These are phyloP conservation scores for Parus major DNA, from an alignment of 2,113 vertebrate species.

Conservation along the genomic window DNA sequence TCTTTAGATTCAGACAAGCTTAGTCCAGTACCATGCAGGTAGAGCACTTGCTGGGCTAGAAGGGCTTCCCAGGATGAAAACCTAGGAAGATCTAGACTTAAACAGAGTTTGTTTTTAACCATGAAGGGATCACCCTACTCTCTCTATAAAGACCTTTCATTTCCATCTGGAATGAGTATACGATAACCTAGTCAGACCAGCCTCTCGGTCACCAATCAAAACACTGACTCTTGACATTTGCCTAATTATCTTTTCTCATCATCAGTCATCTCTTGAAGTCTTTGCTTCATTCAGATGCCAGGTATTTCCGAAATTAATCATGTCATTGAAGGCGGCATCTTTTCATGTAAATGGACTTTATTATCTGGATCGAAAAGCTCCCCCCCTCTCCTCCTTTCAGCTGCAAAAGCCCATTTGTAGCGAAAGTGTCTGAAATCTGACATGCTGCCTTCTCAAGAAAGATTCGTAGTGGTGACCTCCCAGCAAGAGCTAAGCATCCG, in stretches of 20 bases:
- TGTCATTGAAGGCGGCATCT: slow-evolving; percentile 78
- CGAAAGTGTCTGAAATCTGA: slow-evolving; percentile 78
- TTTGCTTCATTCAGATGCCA: slow-evolving; percentile 80
- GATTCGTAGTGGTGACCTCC: slow-evolving; percentile 76
- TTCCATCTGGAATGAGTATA: slow-evolving; percentile 63
- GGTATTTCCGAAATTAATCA: slow-evolving; percentile 87
- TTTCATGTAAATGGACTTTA: slow-evolving; percentile 83
- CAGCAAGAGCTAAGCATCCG: slow-evolving; percentile 80
- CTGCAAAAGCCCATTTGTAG: slow-evolving; percentile 73
- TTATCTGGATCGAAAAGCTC: slow-evolving; percentile 75
- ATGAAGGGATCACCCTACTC: slow-evolving; percentile 25
- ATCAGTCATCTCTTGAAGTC: slow-evolving; percentile 79
- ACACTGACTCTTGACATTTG: slow-evolving; percentile 73
- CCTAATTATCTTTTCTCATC: slow-evolving; percentile 82
- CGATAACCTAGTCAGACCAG: slow-evolving; percentile 65
- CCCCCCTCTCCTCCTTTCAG: slow-evolving; percentile 53
- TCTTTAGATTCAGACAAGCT: background rate
- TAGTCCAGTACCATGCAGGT: background rate
- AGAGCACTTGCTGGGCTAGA: background rate
- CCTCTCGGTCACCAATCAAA: slow-evolving; percentile 72
- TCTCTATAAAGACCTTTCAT: slow-evolving; percentile 63
- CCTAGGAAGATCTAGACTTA: background rate
- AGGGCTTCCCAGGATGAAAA: background rate
- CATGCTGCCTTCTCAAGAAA: slow-evolving; percentile 76
- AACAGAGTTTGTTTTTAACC: slow-evolving; percentile 45